Evolutionary conservation across 30 jellyfish, hydroid and myxozoan species (phyloP).

Genomic region (Nemopilema nomurai): DNA sequence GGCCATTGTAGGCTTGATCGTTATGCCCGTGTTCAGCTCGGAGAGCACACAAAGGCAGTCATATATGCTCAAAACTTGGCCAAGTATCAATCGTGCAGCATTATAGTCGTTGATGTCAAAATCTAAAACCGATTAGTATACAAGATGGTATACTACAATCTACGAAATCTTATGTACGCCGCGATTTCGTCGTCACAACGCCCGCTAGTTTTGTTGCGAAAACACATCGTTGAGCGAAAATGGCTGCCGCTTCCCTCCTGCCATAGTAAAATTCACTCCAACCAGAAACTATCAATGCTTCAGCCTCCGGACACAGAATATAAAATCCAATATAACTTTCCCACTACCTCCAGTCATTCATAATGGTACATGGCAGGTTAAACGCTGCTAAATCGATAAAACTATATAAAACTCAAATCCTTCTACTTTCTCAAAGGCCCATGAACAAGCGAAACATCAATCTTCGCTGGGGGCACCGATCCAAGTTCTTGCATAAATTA

Average conservation of each 20-base stretch:
- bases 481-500: constrained; percentile 76
- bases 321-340: constrained; percentile 3
- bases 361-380: constrained; percentile 5
- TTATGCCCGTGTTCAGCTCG: constrained; percentile 47
- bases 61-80: constrained; percentile 52
- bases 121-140: constrained; percentile 26
- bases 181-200: constrained; percentile 58
- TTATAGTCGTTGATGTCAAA: constrained; percentile 31
- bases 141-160: constrained; percentile 54
- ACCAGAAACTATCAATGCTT: constrained; percentile 18
- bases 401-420: constrained; percentile 44
- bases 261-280: constrained; percentile 20
- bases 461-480: constrained; percentile 94
- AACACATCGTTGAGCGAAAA: constrained; percentile 68
- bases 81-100: constrained; percentile 34
- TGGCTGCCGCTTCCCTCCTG: constrained; percentile 69
- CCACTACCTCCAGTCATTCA: constrained; percentile 29
- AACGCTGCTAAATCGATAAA: constrained; percentile 8
- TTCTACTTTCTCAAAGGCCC: constrained; percentile 68
- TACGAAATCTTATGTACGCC: background rate
- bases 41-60: constrained; percentile 50
- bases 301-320: constrained; percentile 2
- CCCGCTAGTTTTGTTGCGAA: constrained; percentile 67
- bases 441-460: constrained; percentile 95
- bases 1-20: constrained; percentile 67